Conservation (phyloP, 2,113 vertebrate species). For the Thryonomys swinderianus region DNA sequence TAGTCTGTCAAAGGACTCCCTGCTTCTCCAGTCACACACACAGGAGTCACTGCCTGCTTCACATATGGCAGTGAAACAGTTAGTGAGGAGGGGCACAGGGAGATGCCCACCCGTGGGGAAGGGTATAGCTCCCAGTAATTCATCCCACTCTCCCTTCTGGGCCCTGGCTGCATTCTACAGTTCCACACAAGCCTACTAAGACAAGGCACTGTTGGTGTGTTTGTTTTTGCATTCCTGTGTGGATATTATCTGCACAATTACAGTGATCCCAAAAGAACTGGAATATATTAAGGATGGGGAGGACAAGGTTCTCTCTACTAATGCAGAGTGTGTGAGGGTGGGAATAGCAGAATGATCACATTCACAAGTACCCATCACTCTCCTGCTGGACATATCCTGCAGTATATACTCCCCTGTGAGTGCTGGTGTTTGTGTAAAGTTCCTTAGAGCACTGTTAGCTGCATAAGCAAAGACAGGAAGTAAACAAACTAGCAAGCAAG, state of each 20-base stretch:
- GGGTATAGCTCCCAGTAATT: not conserved
- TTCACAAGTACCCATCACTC: not conserved
- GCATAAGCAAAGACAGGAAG: not conserved
- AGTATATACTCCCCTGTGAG: not conserved
- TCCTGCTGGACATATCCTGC: not conserved
- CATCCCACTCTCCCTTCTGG: not conserved
- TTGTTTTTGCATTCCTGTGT: not conserved
- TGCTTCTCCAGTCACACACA: not conserved
- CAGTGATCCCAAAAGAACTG: not conserved
- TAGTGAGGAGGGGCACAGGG: not conserved
- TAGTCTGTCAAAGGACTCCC: not conserved
- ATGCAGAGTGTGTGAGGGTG: not conserved
- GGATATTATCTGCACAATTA: not conserved
- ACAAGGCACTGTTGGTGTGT: not conserved
- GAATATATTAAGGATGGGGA: not conserved
- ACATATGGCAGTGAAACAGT: not conserved
- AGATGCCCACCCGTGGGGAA: not conserved
- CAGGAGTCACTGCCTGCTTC: not conserved
- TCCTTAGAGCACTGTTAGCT: not conserved
- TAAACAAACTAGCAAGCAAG: not conserved
- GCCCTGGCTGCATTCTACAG: not conserved
- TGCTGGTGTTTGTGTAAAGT: accelerated
- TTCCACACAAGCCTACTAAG: not conserved
- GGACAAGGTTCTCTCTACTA: not conserved
- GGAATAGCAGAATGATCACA: not conserved